These are phyloP conservation scores for Paramormyrops hopkinsi DNA, from an alignment of 2,797 vertebrate genomes.

Conservation along the genomic window DNA sequence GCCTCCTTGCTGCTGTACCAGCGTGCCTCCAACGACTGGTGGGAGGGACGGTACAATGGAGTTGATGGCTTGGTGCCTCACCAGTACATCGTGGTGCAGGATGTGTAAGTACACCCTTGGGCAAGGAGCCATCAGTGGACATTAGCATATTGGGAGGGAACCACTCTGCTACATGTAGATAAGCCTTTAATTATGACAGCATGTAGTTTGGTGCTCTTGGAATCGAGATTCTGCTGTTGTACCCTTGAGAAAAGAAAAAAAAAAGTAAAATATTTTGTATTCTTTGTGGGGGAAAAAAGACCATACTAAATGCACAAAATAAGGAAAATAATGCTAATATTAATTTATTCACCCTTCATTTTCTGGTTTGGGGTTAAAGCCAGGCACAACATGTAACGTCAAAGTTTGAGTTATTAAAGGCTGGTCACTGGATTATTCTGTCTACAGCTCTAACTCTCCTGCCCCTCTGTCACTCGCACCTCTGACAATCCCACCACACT, in stretches of 20 bases:
- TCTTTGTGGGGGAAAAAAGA: neutral
- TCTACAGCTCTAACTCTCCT: neutral
- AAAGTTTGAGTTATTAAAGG: neutral
- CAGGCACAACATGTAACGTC: neutral
- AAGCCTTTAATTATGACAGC: neutral
- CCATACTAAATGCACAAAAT: neutral
- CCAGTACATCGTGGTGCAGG: conserved; percentile 93
- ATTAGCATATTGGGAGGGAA: neutral
- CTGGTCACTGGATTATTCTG: neutral
- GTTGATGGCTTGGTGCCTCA: conserved; percentile 91
- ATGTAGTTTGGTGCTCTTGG: neutral
- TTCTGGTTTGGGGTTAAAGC: neutral
- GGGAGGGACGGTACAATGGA: conserved; percentile 92
- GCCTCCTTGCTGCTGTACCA: conserved; percentile 87
- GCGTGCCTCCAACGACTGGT: conserved; percentile 96
- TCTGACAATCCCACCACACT: neutral
- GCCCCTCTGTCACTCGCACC: neutral
- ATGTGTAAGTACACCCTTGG: conserved; percentile 74
- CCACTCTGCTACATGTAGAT: neutral
- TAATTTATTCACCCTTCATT: neutral
- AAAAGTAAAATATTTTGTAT: neutral
- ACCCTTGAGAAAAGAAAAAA: neutral
- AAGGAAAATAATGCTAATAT: neutral
- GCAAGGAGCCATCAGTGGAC: neutral
- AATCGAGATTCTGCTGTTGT: neutral